Percentiles rank a stretch among this genome's conserved stretches.
Evolutionary conservation across 1,140 invertebrate genomes (phyloP).

Genomic region (Lethrus apterus): DNA sequence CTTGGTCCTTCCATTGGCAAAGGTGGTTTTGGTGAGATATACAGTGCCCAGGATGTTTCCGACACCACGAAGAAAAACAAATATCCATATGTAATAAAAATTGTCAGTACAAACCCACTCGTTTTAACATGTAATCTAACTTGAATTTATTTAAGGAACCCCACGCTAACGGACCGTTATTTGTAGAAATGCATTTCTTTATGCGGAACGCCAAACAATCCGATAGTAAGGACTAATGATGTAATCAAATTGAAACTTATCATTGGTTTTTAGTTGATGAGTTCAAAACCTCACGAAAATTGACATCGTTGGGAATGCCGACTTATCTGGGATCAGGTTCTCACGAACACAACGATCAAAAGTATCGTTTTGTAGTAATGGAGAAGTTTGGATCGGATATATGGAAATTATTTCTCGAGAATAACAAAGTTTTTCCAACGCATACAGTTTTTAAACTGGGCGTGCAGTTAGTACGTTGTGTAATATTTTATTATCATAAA

Average conservation of each 20-base stretch:
- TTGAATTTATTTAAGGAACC: constrained; percentile 62
- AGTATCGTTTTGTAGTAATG: constrained; percentile 89
- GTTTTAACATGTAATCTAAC: constrained; percentile 1
- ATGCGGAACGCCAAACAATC: constrained; percentile 75
- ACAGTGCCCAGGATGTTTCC: constrained; percentile 58
- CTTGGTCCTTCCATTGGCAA: constrained; percentile 79
- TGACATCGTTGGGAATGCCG: constrained; percentile 80
- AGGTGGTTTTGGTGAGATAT: constrained; percentile 93
- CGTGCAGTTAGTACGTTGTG: constrained; percentile 80
- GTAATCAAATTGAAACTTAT: constrained; percentile 15
- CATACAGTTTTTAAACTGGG: constrained; percentile 72
- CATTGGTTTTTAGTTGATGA: constrained; percentile 57
- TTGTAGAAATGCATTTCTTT: constrained; percentile 94
- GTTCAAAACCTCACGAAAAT: constrained; percentile 64
- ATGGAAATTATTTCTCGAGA: constrained; percentile 69
- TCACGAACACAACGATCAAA: constrained; percentile 63
- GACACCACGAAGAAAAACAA: constrained; percentile 43
- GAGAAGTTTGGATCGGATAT: constrained; percentile 86
- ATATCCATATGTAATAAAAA: constrained; percentile 70
- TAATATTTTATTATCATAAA: constrained; percentile 13
- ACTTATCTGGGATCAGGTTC: constrained; percentile 75
- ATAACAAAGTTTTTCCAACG: constrained; percentile 61
- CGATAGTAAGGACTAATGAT: constrained; percentile 54
- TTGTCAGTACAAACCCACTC: constrained; percentile 57
- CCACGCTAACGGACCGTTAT: constrained; percentile 85